Base-by-base conservation (phyloP, 2,797 vertebrate genomes). In the Allobates femoralis region DNA sequence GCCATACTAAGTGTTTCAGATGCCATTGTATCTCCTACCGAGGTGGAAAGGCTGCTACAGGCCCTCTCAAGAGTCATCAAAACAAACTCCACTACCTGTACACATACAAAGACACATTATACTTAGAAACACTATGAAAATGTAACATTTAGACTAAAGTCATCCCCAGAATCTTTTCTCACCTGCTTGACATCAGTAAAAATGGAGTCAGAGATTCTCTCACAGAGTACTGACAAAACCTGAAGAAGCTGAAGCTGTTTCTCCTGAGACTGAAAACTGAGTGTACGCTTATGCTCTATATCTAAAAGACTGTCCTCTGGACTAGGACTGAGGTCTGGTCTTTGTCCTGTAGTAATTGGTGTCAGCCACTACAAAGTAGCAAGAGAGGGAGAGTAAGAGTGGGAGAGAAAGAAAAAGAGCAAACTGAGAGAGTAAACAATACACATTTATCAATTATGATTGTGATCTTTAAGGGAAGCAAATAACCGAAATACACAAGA, bases 1-100 rank as follows among this genome's bases (percentile, higher is more conserved):
- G 94, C 96, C 97, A 98, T 96, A 91, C 96, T 96, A 32, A 99
- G 94, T 0, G 96, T 97, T 93, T 99, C 96, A 0, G 93, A 93
- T 85, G 97, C 97, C 5, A 96, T 92, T 0, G 92, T 90, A 0
- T 92, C 93, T 12, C 91, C 92, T 0, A 84, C 64, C 14, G 91
- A 91, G n/a, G 5, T 86, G 0, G 90, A 90, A 2, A 96, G 90
- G 84, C 92, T 92, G 30, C 91, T 87, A 79, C 95, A 97, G 34
- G 96, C 96, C 46, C 97, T 94, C 89, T 96, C 95, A 82, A 99
- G 91, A 64, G 96, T 94, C 28, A 94, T 91, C 1, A 90, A 94
- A 77, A 98, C 94, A 21, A 99, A 98, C 89, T 95, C 94, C 87
- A 97, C 93, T 83, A 98, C 95, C 98, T 99, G 92, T 58, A 85